phyloP scores from a whole-genome alignment of 2,888 invertebrate species.

The Nasonovia ribisnigri region DNA sequence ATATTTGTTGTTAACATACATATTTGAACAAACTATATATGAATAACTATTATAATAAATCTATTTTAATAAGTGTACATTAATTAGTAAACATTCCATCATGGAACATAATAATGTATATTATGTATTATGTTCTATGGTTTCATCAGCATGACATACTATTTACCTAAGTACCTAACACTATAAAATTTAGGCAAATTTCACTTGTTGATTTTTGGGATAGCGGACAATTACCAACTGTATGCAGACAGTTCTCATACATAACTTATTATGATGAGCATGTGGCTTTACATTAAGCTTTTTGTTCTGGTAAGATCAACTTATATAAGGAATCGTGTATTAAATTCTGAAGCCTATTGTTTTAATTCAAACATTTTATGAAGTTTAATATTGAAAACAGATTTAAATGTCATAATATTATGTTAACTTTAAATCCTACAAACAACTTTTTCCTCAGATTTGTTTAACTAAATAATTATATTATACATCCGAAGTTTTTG shows the following conservation, averaged over 20 bases:
- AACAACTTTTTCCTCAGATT: too few relatives aligned
- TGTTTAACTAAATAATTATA: too few relatives aligned
- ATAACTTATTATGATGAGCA: background rate
- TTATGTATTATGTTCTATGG: background rate
- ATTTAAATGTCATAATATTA: background rate
- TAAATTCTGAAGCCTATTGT: background rate
- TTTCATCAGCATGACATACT: background rate
- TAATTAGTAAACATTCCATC: background rate
- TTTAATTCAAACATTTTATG: background rate
- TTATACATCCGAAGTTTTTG: too few relatives aligned
- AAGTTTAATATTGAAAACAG: background rate
- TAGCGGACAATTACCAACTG: background rate
- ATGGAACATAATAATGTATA: background rate
- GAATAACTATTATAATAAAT: constrained; percentile 17
- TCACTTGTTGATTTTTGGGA: too few relatives aligned
- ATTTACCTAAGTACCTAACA: background rate
- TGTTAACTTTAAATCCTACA: too few relatives aligned
- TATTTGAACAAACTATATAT: constrained; percentile 62
- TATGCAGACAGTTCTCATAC: background rate
- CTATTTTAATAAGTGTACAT: constrained; percentile 14
- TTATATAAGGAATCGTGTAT: background rate
- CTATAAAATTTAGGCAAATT: background rate
- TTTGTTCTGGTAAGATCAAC: background rate
- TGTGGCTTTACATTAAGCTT: background rate
- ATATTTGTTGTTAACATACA: constrained; percentile 59